These are phyloP conservation scores for Orius insidiosus DNA, from an alignment of 1,140 invertebrate genomes.

Conservation along the genomic window DNA sequence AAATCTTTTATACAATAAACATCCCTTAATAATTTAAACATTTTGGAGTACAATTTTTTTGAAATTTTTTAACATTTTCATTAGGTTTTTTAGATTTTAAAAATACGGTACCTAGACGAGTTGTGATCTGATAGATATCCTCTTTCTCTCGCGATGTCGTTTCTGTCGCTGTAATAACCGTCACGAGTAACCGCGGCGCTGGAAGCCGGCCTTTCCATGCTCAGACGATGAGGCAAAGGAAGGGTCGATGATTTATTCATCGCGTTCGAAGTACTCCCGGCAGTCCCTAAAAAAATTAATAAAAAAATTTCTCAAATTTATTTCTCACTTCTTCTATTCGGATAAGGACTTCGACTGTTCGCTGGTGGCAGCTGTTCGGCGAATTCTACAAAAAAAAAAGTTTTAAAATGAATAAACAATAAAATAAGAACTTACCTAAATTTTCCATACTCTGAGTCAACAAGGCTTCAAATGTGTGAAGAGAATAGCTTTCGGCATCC, in stretches of 20 bases:
- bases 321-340: slow-evolving; percentile 61
- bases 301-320: neutral
- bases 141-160: slow-evolving; percentile 53
- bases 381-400: slow-evolving; percentile 43
- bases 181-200: slow-evolving; percentile 40
- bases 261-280: slow-evolving; percentile 23
- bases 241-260: slow-evolving; percentile 58
- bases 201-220: slow-evolving; percentile 30
- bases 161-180: slow-evolving; percentile 73
- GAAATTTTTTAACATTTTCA: no score
- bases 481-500: slow-evolving; percentile 85
- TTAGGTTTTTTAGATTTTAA: neutral
- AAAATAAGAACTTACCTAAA: slow-evolving; percentile 41
- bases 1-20: no score
- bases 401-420: neutral
- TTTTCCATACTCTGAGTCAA: slow-evolving; percentile 90
- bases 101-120: slow-evolving; percentile 26
- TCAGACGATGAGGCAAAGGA: slow-evolving; percentile 39
- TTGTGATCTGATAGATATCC: slow-evolving; percentile 76
- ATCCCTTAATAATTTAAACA: no score
- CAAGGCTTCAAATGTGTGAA: slow-evolving; percentile 84
- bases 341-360: slow-evolving; percentile 65
- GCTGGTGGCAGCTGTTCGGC: slow-evolving; percentile 66
- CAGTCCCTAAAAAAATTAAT: slow-evolving; percentile 14
- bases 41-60: no score